These are phyloP conservation scores for Drosophila ogumai DNA, from an alignment of 1,140 invertebrate genomes.

Conservation along the genomic window DNA sequence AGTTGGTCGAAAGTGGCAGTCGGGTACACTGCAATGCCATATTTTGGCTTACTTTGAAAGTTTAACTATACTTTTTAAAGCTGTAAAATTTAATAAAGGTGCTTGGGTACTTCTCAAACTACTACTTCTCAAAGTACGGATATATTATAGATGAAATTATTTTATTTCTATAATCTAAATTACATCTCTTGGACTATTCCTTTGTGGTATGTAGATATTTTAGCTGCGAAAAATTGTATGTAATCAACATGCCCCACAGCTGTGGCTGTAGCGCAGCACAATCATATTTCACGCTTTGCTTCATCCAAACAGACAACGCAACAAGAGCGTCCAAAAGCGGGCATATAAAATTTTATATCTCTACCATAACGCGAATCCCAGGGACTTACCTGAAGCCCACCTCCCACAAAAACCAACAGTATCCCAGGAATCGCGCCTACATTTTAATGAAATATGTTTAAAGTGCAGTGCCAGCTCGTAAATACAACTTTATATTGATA, in stretches of 20 bases:
- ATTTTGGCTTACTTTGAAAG: no score
- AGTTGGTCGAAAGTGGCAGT: conserved; percentile 8
- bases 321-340: conserved; percentile 40
- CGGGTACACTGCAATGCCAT: conserved; percentile 25
- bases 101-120: fast-evolving
- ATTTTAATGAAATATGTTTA: conserved; percentile 77
- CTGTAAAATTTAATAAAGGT: fast-evolving
- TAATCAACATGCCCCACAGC: conserved; percentile 10
- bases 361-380: conserved; percentile 42
- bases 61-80: no score
- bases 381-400: conserved; percentile 38
- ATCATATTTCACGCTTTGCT: conserved; percentile 81
- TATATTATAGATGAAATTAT: neutral
- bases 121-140: fast-evolving
- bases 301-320: conserved; percentile 60
- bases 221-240: no score
- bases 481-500: conserved; percentile 56
- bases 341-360: conserved; percentile 69
- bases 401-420: conserved; percentile 1
- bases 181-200: neutral
- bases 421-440: conserved; percentile 54
- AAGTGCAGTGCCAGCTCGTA: conserved; percentile 53
- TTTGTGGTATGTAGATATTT: neutral
- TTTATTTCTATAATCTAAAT: neutral
- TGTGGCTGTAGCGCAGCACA: conserved; percentile 47